Base-by-base conservation (phyloP, 2,888 invertebrate genomes). In the Theodoxus fluviatilis region DNA sequence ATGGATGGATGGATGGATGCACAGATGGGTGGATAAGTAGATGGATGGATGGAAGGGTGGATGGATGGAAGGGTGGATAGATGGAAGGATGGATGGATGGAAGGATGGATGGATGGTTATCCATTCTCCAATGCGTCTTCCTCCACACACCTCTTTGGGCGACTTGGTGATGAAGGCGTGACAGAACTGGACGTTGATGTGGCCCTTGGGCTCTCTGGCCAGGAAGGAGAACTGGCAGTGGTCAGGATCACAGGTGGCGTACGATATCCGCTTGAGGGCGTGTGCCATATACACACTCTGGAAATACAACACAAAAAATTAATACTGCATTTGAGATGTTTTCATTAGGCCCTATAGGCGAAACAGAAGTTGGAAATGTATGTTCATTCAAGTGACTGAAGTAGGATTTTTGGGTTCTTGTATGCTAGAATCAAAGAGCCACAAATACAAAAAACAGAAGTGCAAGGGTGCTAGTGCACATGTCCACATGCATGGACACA, bases 241-340 rank as follows among this genome's bases (percentile, higher is more conserved):
- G 81, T 92, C 91, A 38, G 93, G 91, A 88, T 94, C 93, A 91
- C 94, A 94, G 83, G 93, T 93, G 82, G 94, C 93, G 89, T 93
- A 94, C 82, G 94, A 93, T 83, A 94, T 93, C 87, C 94, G 91
- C 81, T 93, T 91, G 83, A 94, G 89, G 86, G 92, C 92, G 89
- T 94, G 94, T 81, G 92, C 92, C 94, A 94, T 94, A 88, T 92
- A 92, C 88, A 93, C 92, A 77, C 78, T 82, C 83, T 83, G 80
- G 12, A 75, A 74, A 55, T 37, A n/a, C 35, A 12, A 12, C 28
- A 63, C 7, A 33, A 31, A 12, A 12, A 33, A 33, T 33, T 9
- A 33, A 33, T 12, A 25, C 7, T 9, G 12, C 9, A 63, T 9
- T 63, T 33, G 18, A 57, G 57, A 12, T 12, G 25, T n/a, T 43